phyloP scores from a whole-genome alignment of 2,797 vertebrate species.

The Hoplostethus atlanticus region DNA sequence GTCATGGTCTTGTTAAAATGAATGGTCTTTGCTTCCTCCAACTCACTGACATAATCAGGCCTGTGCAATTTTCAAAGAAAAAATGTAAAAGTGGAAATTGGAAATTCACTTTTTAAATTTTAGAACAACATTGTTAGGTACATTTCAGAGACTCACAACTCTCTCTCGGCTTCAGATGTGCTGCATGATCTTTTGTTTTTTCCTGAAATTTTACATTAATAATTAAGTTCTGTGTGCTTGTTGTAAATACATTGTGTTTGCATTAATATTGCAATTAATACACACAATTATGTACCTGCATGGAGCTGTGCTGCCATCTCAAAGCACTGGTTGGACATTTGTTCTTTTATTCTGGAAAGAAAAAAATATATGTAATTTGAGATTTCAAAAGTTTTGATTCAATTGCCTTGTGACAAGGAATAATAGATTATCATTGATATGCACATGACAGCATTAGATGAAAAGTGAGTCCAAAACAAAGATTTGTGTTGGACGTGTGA shows the following conservation, averaged over 20 bases:
- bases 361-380: slow-evolving; percentile 24
- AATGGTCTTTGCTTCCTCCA: slow-evolving; percentile 75
- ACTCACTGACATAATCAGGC: slow-evolving; percentile 72
- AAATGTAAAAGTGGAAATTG: neutral
- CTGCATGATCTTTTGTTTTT: slow-evolving; percentile 72
- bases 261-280: too few relatives aligned
- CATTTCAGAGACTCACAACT: slow-evolving; percentile 74
- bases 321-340: slow-evolving; percentile 86
- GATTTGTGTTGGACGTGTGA: neutral
- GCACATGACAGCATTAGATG: neutral
- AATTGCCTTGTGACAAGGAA: neutral
- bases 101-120: neutral
- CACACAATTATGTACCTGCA: slow-evolving; percentile 64
- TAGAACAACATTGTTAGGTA: neutral
- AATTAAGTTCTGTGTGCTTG: neutral
- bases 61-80: slow-evolving; percentile 57
- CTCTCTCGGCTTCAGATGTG: slow-evolving; percentile 71
- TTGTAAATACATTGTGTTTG: neutral
- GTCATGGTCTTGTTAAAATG: slow-evolving; percentile 80
- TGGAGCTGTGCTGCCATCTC: slow-evolving; percentile 82
- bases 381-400: neutral
- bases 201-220: slow-evolving; percentile 57
- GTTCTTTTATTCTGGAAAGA: slow-evolving; percentile 80
- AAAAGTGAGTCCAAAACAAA: neutral
- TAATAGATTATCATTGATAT: too few relatives aligned